Conservation (phyloP, 2,797 vertebrate genomes). For the Ptychadena robeensis region DNA sequence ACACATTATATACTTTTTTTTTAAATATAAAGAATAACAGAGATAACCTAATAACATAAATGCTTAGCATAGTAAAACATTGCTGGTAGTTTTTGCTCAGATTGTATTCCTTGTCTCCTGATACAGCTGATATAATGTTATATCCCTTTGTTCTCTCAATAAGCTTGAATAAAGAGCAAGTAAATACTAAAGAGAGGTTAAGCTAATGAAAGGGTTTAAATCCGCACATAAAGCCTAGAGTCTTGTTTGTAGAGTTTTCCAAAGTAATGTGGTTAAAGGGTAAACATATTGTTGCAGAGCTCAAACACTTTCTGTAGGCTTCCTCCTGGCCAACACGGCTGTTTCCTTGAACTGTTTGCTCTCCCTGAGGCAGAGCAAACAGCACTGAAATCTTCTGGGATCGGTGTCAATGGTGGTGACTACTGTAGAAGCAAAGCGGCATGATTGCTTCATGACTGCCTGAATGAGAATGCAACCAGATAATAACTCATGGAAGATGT, state of each 20-base stretch:
- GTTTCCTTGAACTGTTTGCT: constrained; percentile 43
- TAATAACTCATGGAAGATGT: too few species aligned
- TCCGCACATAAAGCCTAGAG: neutral
- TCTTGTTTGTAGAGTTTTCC: constrained; percentile 25
- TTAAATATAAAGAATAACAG: too few species aligned
- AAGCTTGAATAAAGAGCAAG: constrained; percentile 29
- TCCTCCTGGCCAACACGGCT: neutral
- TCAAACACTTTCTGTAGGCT: constrained; percentile 47
- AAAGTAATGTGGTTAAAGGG: constrained; percentile 47
- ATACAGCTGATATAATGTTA: neutral
- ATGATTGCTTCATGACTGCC: constrained; percentile 6
- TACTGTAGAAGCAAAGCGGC: constrained; percentile 1
- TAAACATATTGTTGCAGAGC: constrained; percentile 53
- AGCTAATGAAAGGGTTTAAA: constrained; percentile 31
- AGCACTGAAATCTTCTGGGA: constrained; percentile 37
- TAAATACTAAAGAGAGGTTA: constrained; percentile 29
- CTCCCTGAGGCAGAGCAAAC: constrained; percentile 31
- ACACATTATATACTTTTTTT: too few species aligned
- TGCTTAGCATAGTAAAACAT: too few species aligned
- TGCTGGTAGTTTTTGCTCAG: too few species aligned
- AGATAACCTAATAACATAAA: too few species aligned
- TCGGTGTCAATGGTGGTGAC: constrained; percentile 15
- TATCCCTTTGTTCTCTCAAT: constrained; percentile 32
- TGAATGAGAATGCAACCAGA: neutral
- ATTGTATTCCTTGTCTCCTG: neutral